Conservation (phyloP, 1,140 invertebrate species). For the Varroa destructor region DNA sequence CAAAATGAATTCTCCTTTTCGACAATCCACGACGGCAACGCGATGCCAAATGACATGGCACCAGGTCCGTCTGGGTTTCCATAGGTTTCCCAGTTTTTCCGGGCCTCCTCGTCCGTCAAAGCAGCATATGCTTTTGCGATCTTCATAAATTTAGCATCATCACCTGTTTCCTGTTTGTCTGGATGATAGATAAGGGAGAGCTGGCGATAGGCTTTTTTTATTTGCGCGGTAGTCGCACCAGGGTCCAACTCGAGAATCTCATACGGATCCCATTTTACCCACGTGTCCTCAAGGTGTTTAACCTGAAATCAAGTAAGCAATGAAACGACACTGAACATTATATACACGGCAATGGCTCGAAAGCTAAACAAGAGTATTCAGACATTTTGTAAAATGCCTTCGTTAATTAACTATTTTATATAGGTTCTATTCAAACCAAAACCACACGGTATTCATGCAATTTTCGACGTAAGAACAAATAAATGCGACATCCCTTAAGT, state of each 20-base stretch:
- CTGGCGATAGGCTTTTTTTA: conserved; percentile 45
- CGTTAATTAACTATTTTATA: neutral
- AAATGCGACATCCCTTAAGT: too few species aligned
- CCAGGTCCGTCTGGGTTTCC: conserved; percentile 98
- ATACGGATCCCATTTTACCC: conserved; percentile 77
- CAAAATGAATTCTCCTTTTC: conserved; percentile 97
- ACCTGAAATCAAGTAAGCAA: conserved; percentile 1
- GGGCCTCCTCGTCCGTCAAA: conserved; percentile 81
- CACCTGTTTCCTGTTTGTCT: conserved; percentile 43
- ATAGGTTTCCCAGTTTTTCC: conserved; percentile 96
- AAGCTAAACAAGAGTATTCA: neutral
- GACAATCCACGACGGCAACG: conserved; percentile 98
- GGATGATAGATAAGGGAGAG: conserved; percentile 45
- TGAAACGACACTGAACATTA: neutral
- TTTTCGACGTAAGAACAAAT: too few species aligned
- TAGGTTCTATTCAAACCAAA: conserved; percentile 2
- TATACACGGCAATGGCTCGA: neutral
- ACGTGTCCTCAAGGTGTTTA: conserved; percentile 23
- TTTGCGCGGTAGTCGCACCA: conserved; percentile 43
- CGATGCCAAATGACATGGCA: conserved; percentile 55
- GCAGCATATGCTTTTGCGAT: conserved; percentile 48
- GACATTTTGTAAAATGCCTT: neutral
- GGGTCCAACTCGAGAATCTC: conserved; percentile 79
- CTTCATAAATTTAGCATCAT: conserved; percentile 43
- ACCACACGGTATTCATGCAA: neutral